These are phyloP conservation scores for Scolopax bukidnonensis DNA, from an alignment of 2,797 vertebrate species.

Conservation along the genomic window DNA sequence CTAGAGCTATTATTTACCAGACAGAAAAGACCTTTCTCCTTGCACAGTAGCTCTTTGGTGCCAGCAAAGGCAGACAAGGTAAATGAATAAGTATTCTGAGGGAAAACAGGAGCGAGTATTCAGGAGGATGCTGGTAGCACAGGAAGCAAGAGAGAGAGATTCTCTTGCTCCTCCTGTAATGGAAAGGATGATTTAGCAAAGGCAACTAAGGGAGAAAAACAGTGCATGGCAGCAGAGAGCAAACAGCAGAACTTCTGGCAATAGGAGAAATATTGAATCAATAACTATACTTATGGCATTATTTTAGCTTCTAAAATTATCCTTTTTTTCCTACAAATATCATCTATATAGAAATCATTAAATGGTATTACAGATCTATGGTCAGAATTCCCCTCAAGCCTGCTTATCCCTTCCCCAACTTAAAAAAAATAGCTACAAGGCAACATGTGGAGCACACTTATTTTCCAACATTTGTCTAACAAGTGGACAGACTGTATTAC, in stretches of 20 bases:
- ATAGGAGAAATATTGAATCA: neutral
- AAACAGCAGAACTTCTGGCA: neutral
- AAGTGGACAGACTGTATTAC: neutral
- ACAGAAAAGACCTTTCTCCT: slow-evolving; percentile 47
- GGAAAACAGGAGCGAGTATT: neutral
- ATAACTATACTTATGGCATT: neutral
- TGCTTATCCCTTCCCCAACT: neutral
- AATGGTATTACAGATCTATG: neutral
- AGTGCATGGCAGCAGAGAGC: neutral
- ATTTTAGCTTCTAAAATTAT: neutral
- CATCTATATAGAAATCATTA: neutral
- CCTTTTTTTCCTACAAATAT: neutral
- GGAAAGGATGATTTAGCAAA: slow-evolving; percentile 24
- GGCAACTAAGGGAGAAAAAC: neutral
- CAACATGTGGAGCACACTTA: neutral
- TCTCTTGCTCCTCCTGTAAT: slow-evolving; percentile 17
- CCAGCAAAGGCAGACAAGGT: slow-evolving; percentile 26
- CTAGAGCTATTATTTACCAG: slow-evolving; percentile 26
- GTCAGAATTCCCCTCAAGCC: neutral
- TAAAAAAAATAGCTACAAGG: neutral
- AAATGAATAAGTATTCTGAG: neutral
- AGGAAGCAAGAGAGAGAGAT: neutral
- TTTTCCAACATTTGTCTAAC: slow-evolving; percentile 18
- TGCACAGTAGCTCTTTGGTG: slow-evolving; percentile 1
- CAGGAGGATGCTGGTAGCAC: neutral